Conservation (phyloP, 2,888 invertebrate species). For the Cremastobaeus sp. region DNA sequence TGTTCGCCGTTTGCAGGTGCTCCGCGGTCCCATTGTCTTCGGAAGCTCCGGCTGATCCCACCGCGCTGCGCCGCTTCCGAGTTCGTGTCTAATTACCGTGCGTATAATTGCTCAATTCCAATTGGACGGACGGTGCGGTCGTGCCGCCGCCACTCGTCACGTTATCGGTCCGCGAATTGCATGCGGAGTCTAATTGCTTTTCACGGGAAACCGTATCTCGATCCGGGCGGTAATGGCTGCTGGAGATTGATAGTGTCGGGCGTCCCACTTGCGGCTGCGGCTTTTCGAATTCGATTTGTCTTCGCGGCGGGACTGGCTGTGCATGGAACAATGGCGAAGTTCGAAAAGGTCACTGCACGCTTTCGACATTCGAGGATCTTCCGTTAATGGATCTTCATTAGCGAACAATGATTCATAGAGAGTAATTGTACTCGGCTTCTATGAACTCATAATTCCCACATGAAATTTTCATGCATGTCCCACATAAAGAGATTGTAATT, state of each 20-base stretch:
- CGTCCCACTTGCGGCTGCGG: constrained; percentile 3
- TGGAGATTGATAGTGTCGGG: constrained; percentile 41
- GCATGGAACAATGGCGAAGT: no score
- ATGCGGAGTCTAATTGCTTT: constrained; percentile 48
- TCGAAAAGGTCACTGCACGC: constrained; percentile 1
- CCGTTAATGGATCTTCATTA: constrained; percentile 49
- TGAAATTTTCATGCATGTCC: constrained; percentile 46
- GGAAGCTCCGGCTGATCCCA: constrained; percentile 18
- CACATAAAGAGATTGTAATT: constrained; percentile 15
- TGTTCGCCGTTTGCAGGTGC: constrained; percentile 69
- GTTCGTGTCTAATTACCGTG: constrained; percentile 48
- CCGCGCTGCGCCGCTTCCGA: constrained; percentile 49
- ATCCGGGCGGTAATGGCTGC: constrained; percentile 19
- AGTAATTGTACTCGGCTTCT: constrained; percentile 29
- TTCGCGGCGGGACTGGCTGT: no score
- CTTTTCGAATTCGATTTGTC: constrained; percentile 15
- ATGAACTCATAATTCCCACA: constrained; percentile 40
- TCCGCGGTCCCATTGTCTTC: constrained; percentile 69
- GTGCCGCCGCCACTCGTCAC: constrained; percentile 29
- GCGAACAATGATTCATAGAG: constrained; percentile 40
- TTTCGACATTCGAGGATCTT: constrained; percentile 24
- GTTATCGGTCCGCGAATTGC: constrained; percentile 45
- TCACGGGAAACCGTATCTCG: constrained; percentile 26
- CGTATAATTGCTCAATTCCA: constrained; percentile 54
- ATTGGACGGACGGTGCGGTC: constrained; percentile 39